phyloP scores from a whole-genome alignment of 2,113 vertebrate species.

The Oriolus oriolus region DNA sequence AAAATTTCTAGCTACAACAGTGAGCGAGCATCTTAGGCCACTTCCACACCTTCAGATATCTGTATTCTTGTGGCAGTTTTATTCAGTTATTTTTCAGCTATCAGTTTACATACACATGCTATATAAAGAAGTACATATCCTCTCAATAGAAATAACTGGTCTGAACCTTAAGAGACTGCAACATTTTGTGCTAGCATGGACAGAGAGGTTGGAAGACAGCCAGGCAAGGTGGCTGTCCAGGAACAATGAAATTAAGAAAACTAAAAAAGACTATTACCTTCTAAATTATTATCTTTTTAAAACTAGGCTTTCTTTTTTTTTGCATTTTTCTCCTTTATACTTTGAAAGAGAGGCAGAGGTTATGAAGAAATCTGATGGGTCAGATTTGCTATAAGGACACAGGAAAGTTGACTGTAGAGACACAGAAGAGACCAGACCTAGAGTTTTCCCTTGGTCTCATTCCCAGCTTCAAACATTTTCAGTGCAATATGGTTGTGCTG shows the following conservation, averaged over 20 bases:
- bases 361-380: not conserved
- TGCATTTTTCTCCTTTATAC: not conserved
- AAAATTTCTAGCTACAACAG: not conserved
- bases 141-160: not conserved
- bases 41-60: not conserved
- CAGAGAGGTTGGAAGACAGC: not conserved
- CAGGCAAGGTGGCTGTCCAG: not conserved
- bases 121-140: not conserved
- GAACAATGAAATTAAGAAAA: not conserved
- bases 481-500: not conserved
- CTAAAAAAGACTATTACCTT: not conserved
- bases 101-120: not conserved
- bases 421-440: not conserved
- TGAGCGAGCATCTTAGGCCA: not conserved
- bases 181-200: not conserved
- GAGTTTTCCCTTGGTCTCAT: not conserved
- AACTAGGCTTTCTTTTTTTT: not conserved
- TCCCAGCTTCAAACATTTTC: not conserved
- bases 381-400: not conserved
- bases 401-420: not conserved
- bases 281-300: not conserved
- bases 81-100: not conserved
- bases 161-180: not conserved
- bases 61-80: not conserved
- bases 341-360: not conserved